Evolutionary conservation across 1,140 invertebrate genomes (phyloP), one percentile per base, ranked within the genome.

Genomic region (Megalonaias nervosa): DNA sequence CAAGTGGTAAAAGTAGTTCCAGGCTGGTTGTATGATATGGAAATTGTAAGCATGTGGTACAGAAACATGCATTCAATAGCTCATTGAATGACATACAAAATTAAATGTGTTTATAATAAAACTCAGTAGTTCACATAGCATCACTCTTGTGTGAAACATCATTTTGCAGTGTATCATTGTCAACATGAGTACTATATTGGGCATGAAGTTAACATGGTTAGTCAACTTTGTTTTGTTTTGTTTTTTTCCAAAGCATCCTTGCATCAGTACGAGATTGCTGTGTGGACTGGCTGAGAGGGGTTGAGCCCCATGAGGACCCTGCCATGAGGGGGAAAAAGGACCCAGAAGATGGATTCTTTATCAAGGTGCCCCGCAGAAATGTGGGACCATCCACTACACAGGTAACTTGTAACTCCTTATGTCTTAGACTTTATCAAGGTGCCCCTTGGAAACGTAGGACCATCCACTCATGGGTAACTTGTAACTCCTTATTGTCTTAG

Each of bases 241-340:
- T 55, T 77, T 62, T 56, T 79, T 85, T 90, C 92, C 26, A 78
- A 81, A 97, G 96, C 87, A 97, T 98, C 76, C 94, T 98, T 66
- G 95, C 97, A 88, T 98, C 97, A 0, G 97, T 99, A 14, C 93
- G 97, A 61, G 97, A 99, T 92, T 98, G 97, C 0, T 98, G 97
- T 91, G 97, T 97, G 2, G 97, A 99, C 92, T 99, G 97, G 97
- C 94, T 96, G 84, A 94, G 95, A 86, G 97, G 97, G 16, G 84
- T 96, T 56, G 97, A 99, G 87, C 97, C 97, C 1, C 93, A 94
- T 62, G 96, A 96, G 86, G 97, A 99, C 92, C 97, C 97, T 1
- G 96, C 96, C 13, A 91, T 97, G n/a, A 95, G 95, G 85, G 98
- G 97, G 11, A 98, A 98, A 91, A 99, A 99, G 89, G 97, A 98